Conservation (phyloP, 2,797 vertebrate species). For the Macroramphosus scolopax region DNA sequence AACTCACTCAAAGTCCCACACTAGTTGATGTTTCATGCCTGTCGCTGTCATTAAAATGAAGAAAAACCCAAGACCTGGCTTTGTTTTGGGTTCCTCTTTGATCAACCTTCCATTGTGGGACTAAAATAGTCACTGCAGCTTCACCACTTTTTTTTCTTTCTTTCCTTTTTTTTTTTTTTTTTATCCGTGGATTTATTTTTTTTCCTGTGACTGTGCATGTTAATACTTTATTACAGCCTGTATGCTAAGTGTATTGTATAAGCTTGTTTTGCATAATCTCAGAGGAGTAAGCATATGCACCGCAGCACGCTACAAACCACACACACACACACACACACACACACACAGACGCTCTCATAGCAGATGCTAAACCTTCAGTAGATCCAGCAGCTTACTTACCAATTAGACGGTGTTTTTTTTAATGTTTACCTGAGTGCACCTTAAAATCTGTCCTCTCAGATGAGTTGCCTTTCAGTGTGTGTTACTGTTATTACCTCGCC, state of each 20-base stretch:
- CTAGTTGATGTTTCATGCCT: slow-evolving; percentile 9
- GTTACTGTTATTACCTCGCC: slow-evolving; percentile 9
- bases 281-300: slow-evolving; percentile 45
- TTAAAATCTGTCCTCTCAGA: slow-evolving; percentile 8
- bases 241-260: slow-evolving; percentile 62
- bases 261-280: slow-evolving; percentile 62
- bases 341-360: slow-evolving; percentile 17
- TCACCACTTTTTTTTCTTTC: no score
- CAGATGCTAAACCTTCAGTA: slow-evolving; percentile 39
- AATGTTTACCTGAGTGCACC: slow-evolving; percentile 4
- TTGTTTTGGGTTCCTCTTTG: slow-evolving; percentile 37
- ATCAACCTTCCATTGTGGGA: slow-evolving; percentile 35
- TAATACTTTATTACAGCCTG: slow-evolving; percentile 57
- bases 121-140: slow-evolving; percentile 39
- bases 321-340: slow-evolving; percentile 7
- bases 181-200: slow-evolving; percentile 37
- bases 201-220: slow-evolving; percentile 58
- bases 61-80: slow-evolving; percentile 2
- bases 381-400: slow-evolving; percentile 43
- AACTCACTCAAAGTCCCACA: background rate
- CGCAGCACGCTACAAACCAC: slow-evolving; percentile 1
- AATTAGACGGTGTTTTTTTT: slow-evolving; percentile 36
- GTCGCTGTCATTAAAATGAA: slow-evolving; percentile 21
- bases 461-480: slow-evolving; percentile 4
- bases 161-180: slow-evolving; percentile 1